These are phyloP conservation scores for Vulpes vulpes DNA, from an alignment of 2,113 vertebrate species.

Conservation along the genomic window DNA sequence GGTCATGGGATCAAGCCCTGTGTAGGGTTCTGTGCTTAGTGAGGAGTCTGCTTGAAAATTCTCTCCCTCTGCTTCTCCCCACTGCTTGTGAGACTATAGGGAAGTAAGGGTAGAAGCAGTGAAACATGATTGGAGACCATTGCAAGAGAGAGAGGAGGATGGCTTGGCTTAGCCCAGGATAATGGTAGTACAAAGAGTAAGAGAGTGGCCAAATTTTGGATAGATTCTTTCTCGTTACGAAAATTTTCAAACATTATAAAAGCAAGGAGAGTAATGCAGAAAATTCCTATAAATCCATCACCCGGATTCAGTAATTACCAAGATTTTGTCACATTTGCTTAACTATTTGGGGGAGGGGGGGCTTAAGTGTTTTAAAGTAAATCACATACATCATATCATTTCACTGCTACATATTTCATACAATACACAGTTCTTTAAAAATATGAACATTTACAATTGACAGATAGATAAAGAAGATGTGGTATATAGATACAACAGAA, in stretches of 20 bases:
- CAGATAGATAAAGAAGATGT: neutral
- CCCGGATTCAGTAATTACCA: neutral
- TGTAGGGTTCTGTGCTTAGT: neutral
- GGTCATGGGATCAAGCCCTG: neutral
- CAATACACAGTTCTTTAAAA: neutral
- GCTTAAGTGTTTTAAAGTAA: conserved; percentile 13
- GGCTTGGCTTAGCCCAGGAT: neutral
- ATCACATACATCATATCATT: neutral
- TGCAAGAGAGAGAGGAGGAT: neutral
- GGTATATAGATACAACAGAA: neutral
- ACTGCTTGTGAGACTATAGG: neutral
- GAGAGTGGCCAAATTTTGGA: neutral
- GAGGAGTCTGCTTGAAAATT: neutral
- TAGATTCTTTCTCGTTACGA: neutral
- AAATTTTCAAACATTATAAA: neutral
- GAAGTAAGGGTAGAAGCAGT: neutral
- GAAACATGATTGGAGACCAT: neutral
- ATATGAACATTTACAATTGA: neutral
- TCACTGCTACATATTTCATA: neutral
- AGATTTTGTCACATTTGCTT: neutral
- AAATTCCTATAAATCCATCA: neutral
- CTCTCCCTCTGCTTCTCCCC: neutral
- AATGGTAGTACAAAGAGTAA: neutral
- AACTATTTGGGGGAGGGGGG: neutral
- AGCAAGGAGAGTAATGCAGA: neutral